Base-by-base conservation (phyloP, 2,113 vertebrate genomes). In the Prunella fulvescens region DNA sequence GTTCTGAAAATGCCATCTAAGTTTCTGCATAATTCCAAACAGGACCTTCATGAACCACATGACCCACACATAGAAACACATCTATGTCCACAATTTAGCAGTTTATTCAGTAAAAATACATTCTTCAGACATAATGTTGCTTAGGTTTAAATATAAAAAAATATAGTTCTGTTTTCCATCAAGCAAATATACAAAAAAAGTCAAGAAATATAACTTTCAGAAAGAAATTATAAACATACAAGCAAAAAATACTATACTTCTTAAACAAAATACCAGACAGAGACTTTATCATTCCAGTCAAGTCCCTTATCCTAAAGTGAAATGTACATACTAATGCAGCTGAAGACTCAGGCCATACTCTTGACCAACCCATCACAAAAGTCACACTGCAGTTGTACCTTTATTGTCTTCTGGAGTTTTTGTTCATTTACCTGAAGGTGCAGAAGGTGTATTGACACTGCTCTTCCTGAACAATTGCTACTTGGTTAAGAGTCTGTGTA, bases 71-170 rank as follows among this genome's bases (percentile, higher is more conserved):
- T 14, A 86, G 47, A 92, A 83, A 81, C 3, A 0, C 4, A 80
- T 51, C 18, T 67, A 1, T 28, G 57, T 86, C 14, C n/a, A 89
- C 31, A 83, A 45, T 51, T 67, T 19, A 86, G 35, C 17, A 58
- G 15, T 89, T 91, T 92, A 81, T 92, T 93, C 51, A 92, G 65
- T 13, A 84, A 81, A 81, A 95, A 91, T n/a, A 84, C 14, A 84
- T 39, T 89, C 20, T 25, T 70, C 35, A 64, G 26, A 51, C 1
- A 4, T 19, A 60, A 0, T 44, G 45, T 62, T 78, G 29, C 65
- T 92, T 67, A 70, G 22, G 12, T 81, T 94, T 81, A 84, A 92
- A 92, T 76, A 95, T 44, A 79, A 88, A 91, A 93, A 94, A 88
- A 94, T 54, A 61, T 8, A 80, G 50, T 40, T 92, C 11, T 81